phyloP scores from a whole-genome alignment of 2,797 vertebrate species.

The Poliocrania exsul region DNA sequence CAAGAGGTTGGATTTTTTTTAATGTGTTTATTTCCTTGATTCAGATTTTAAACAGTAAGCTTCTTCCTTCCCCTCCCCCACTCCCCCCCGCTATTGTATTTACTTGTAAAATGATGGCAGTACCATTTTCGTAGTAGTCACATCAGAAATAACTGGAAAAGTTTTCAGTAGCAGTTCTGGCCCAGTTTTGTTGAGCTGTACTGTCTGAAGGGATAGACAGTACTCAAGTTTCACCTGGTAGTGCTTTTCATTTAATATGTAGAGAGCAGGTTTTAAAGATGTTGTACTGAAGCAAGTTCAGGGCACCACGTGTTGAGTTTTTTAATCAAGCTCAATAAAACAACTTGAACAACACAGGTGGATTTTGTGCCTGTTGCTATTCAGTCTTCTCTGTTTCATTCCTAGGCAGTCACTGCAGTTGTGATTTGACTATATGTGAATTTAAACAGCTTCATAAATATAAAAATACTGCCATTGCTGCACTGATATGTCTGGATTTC shows the following conservation, averaged over 20 bases:
- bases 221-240: not conserved
- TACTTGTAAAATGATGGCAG: not conserved
- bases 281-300: not conserved
- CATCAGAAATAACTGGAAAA: not conserved
- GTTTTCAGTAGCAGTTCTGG: not conserved
- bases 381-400: not conserved
- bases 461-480: not conserved
- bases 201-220: not conserved
- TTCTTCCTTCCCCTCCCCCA: too few species aligned
- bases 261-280: not conserved
- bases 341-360: not conserved
- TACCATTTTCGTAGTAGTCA: not conserved
- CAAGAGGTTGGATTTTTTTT: not conserved
- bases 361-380: not conserved
- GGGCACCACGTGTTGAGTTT: not conserved
- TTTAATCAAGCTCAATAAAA: not conserved
- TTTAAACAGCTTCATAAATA: conserved; percentile 42
- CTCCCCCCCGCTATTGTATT: not conserved
- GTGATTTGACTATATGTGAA: not conserved
- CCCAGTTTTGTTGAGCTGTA: not conserved
- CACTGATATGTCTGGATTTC: not conserved
- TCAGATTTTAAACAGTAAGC: not conserved
- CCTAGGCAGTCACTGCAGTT: not conserved
- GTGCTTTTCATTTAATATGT: not conserved
- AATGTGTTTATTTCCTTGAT: not conserved